phyloP scores from a whole-genome alignment of 2,113 vertebrate species.

The Forbesichthys papilliferus region DNA sequence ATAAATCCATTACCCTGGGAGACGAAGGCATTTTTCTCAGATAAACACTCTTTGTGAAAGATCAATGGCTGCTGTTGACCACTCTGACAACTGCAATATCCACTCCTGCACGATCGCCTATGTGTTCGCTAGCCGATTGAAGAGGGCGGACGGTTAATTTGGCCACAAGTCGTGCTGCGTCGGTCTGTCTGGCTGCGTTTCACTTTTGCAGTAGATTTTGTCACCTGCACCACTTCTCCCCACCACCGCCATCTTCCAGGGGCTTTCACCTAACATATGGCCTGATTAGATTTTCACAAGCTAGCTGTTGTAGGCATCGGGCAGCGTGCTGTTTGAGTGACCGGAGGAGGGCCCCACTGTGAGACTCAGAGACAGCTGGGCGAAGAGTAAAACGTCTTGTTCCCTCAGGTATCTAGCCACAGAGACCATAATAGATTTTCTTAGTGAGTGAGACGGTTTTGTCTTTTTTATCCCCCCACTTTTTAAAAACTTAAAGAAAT shows the following conservation, averaged over 20 bases:
- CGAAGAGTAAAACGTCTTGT: neutral
- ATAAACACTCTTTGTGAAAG: constrained; percentile 37
- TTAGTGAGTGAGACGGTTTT: constrained; percentile 2
- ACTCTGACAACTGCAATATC: constrained; percentile 7
- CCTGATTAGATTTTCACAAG: constrained; percentile 57
- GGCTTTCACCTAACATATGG: constrained; percentile 45
- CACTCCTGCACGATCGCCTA: neutral
- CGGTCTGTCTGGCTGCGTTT: too few species aligned
- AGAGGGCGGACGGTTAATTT: neutral
- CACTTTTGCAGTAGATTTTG: constrained; percentile 33
- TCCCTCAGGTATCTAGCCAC: neutral
- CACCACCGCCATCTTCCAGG: constrained; percentile 6
- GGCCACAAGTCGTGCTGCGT: neutral
- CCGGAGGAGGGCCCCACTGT: constrained; percentile 6
- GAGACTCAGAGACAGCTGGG: neutral
- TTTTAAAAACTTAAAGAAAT: too few species aligned
- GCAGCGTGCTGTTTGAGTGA: constrained; percentile 24
- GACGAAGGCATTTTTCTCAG: constrained; percentile 28
- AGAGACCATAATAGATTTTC: neutral
- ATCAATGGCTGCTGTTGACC: constrained; percentile 25
- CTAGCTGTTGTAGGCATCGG: constrained; percentile 49
- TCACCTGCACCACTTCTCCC: too few species aligned
- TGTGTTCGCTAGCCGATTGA: neutral
- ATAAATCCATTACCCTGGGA: constrained; percentile 47
- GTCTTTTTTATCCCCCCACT: neutral